Conservation (phyloP, 2,888 invertebrate species). For the Dryococelus australis region DNA sequence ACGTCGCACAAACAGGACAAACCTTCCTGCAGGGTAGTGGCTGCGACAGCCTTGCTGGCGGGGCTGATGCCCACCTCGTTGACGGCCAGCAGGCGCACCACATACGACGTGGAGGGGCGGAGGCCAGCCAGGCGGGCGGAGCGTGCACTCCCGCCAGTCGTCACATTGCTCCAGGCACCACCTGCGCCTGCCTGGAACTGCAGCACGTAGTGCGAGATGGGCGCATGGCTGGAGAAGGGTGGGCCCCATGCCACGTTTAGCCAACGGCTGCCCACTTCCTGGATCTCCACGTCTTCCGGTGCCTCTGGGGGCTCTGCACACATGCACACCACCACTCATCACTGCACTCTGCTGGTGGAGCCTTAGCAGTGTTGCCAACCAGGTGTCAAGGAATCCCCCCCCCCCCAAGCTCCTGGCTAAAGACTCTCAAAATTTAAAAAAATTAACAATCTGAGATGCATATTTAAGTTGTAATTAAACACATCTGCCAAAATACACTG, state of each 20-base stretch:
- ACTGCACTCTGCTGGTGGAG: too few species aligned
- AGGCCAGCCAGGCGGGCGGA: slow-evolving; percentile 63
- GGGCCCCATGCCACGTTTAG: slow-evolving; percentile 57
- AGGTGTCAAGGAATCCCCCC: too few species aligned
- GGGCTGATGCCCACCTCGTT: slow-evolving; percentile 84
- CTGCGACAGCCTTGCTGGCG: slow-evolving; percentile 76
- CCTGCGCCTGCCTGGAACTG: slow-evolving; percentile 55
- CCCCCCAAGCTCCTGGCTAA: too few species aligned
- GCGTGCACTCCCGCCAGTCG: slow-evolving; percentile 52
- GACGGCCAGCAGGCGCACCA: slow-evolving; percentile 81
- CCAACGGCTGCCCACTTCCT: slow-evolving; percentile 57
- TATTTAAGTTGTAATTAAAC: too few species aligned
- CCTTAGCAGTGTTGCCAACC: too few species aligned
- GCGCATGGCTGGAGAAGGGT: slow-evolving; percentile 57
- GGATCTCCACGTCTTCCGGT: slow-evolving; percentile 56
- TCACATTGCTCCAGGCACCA: slow-evolving; percentile 53
- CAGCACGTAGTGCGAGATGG: slow-evolving; percentile 56
- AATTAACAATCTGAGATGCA: too few species aligned
- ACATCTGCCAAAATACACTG: too few species aligned
- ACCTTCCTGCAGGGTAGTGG: slow-evolving; percentile 88
- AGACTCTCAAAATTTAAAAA: too few species aligned
- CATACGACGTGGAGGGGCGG: slow-evolving; percentile 82
- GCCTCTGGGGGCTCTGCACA: slow-evolving; percentile 59
- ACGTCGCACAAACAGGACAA: neutral
- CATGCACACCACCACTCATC: neutral